Evolutionary conservation across 2,888 invertebrate species (phyloP).

Genomic region (Alloscopus bannaensis): DNA sequence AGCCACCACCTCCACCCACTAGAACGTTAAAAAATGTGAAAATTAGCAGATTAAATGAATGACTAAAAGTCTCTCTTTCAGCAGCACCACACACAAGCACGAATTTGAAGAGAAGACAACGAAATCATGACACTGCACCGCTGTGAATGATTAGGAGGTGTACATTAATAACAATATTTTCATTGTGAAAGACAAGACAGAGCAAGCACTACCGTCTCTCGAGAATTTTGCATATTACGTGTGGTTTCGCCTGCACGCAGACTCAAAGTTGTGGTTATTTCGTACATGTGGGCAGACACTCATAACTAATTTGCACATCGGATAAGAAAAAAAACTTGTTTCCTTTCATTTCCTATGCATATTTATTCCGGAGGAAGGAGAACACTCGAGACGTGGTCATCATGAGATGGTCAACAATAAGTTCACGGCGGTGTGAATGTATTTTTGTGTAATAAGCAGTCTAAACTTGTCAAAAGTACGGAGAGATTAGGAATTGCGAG

Average conservation of each 20-base stretch:
- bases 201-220: no score
- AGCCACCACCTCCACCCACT: no score
- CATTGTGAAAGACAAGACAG: no score
- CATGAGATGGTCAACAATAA: no score
- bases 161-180: slow-evolving; percentile 12
- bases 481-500: not conserved
- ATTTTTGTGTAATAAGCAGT: not conserved
- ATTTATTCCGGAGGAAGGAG: slow-evolving; percentile 37
- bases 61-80: slow-evolving; percentile 3
- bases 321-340: slow-evolving; percentile 46
- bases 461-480: not conserved
- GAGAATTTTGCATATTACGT: no score
- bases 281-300: slow-evolving; percentile 1
- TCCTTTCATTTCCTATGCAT: slow-evolving; percentile 28
- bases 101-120: not conserved
- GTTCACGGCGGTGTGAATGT: slow-evolving; percentile 3
- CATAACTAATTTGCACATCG: not conserved
- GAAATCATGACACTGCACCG: not conserved
- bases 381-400: no score
- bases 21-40: slow-evolving; percentile 57
- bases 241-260: no score
- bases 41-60: slow-evolving; percentile 55
- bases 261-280: no score
- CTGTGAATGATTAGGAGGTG: not conserved
- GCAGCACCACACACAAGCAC: slow-evolving; percentile 19